Evolutionary conservation across 2,888 invertebrate genomes (phyloP), one percentile per base, ranked within the genome.

Genomic region (Meandrusa payeni): DNA sequence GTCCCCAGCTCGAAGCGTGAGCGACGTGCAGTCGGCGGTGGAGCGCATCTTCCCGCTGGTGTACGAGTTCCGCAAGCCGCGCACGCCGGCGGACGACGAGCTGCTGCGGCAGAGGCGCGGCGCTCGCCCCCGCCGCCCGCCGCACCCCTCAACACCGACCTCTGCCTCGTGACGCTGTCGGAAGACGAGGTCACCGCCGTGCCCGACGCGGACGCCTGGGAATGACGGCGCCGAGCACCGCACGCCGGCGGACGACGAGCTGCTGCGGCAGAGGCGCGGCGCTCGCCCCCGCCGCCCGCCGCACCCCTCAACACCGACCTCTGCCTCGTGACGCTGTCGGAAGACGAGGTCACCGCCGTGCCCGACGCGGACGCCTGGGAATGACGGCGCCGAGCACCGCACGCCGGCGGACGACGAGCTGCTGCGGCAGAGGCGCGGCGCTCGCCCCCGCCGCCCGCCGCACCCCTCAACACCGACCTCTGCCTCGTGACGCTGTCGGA

Each of bases 1-100:
- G n/a, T 80, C n/a, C 87, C 7, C 83, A 95, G 97, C 98, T 59
- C 96, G 97, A 7, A 94, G 94, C 81, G 97, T 98, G 52, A 91
- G 89, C 55, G 94, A 94, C 80, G 95, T 98, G 43, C 95, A 95
- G 81, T 90, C 94, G 61, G 94, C 94, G 57, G 96, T 98, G 71
- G 97, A 98, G 89, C 93, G 96, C 76, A 96, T 98, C 64, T 98
- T 94, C 85, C 97, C 97, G 52, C 89, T 97, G 81, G 96, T 98
- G 74, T 93, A 94, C 76, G 96, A 97, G 83, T 97, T 95, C 87
- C 94, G 95, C 66, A 97, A 96, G 80, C 93, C 94, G 67, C 92
- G 93, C 69, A 90, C 93, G 52, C 83, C 92, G 23, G 93, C 93
- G 57, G 95, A 94, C 75, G 75, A 82, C 77, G 90, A 87, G 69